These are phyloP conservation scores for Protosalanx chinensis DNA, from an alignment of 2,797 vertebrate species.

Conservation along the genomic window DNA sequence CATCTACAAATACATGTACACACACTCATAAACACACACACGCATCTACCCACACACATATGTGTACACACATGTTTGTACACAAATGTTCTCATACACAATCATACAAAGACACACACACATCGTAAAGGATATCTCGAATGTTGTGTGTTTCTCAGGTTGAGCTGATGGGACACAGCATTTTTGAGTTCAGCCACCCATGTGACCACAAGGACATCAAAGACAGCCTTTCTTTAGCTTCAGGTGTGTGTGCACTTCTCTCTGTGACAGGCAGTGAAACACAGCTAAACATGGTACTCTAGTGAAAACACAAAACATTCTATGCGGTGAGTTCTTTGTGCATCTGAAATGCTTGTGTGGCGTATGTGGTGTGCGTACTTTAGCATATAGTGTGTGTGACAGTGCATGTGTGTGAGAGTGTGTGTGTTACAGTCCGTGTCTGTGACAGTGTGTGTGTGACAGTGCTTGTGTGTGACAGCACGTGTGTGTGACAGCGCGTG, in stretches of 20 bases:
- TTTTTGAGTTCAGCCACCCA: slow-evolving; percentile 87
- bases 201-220: slow-evolving; percentile 86
- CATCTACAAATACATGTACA: slow-evolving; percentile 10
- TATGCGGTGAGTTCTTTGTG: background rate
- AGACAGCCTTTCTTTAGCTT: slow-evolving; percentile 80
- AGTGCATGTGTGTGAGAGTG: too few species aligned
- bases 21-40: slow-evolving; percentile 41
- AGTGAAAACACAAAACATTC: background rate
- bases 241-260: slow-evolving; percentile 29
- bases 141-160: slow-evolving; percentile 63
- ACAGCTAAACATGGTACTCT: background rate
- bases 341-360: background rate
- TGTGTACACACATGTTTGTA: background rate
- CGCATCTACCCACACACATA: slow-evolving; percentile 64
- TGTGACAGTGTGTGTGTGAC: background rate
- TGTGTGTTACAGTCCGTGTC: background rate
- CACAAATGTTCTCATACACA: background rate
- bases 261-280: background rate
- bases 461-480: too few species aligned
- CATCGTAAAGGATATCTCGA: background rate
- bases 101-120: slow-evolving; percentile 9
- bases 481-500: background rate
- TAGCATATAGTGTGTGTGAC: background rate
- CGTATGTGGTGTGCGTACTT: background rate
- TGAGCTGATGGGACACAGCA: slow-evolving; percentile 84